These are phyloP conservation scores for Halichoerus grypus DNA, from an alignment of 2,113 vertebrate genomes.

Conservation along the genomic window DNA sequence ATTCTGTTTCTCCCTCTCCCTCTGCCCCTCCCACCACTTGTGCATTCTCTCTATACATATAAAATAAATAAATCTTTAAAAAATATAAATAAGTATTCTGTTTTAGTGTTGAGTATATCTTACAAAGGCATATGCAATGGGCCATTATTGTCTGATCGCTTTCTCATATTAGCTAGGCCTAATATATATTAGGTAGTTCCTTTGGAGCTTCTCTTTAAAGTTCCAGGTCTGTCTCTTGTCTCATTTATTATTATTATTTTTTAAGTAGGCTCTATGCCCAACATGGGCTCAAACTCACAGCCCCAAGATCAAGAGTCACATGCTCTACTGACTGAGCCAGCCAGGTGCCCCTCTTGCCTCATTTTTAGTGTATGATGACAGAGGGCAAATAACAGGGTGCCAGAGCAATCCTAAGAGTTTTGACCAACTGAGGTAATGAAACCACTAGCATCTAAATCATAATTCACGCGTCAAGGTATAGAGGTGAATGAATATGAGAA, in stretches of 20 bases:
- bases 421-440: neutral
- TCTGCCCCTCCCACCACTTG: neutral
- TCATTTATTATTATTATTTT: neutral
- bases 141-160: neutral
- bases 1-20: neutral
- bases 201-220: neutral
- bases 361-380: neutral
- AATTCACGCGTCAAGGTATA: neutral
- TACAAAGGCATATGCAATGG: neutral
- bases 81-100: neutral
- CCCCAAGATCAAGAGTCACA: neutral
- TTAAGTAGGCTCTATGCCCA: neutral
- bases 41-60: neutral
- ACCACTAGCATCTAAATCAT: neutral
- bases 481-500: neutral
- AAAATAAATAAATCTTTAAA: neutral
- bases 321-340: neutral
- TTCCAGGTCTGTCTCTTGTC: neutral
- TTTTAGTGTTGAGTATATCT: neutral
- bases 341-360: neutral
- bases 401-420: neutral
- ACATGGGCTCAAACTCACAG: neutral
- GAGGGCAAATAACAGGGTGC: neutral
- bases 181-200: neutral
- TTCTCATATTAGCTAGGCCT: neutral